phyloP scores from a whole-genome alignment of 2,888 invertebrate genomes.

The Idaea dimidiata region DNA sequence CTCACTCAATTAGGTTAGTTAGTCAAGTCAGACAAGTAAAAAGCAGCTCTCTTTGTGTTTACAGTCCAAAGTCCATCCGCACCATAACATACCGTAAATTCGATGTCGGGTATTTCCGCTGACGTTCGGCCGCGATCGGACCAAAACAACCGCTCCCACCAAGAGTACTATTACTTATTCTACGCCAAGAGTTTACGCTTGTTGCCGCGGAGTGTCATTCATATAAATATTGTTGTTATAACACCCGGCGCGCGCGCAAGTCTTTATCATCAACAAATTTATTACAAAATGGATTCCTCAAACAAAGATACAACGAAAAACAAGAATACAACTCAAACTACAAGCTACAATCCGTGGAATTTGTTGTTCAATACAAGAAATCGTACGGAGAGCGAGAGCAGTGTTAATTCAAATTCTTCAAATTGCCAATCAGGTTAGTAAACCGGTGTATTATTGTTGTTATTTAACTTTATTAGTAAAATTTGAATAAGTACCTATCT shows the following conservation, averaged over 20 bases:
- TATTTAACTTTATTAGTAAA: too few relatives aligned
- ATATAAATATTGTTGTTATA: conserved; percentile 55
- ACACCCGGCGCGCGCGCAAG: conserved; percentile 50
- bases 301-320: conserved; percentile 51
- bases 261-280: conserved; percentile 19
- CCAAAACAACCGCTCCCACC: conserved; percentile 59
- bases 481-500: too few relatives aligned
- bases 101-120: conserved; percentile 58
- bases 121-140: conserved; percentile 56
- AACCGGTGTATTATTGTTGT: background rate
- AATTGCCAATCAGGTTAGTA: conserved; percentile 60
- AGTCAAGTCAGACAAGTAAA: conserved; percentile 25
- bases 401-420: conserved; percentile 51
- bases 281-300: conserved; percentile 57
- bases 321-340: conserved; percentile 42
- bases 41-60: conserved; percentile 32
- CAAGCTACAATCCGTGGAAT: conserved; percentile 68
- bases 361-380: conserved; percentile 63
- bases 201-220: conserved; percentile 36
- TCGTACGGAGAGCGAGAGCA: conserved; percentile 71
- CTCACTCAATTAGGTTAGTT: background rate
- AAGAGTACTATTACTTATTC: background rate
- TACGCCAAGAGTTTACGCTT: conserved; percentile 12
- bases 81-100: conserved; percentile 45
- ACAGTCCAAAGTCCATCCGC: conserved; percentile 51